Conservation (phyloP, 30 jellyfish, hydroid and myxozoan species). For the Aurelia sp. region DNA sequence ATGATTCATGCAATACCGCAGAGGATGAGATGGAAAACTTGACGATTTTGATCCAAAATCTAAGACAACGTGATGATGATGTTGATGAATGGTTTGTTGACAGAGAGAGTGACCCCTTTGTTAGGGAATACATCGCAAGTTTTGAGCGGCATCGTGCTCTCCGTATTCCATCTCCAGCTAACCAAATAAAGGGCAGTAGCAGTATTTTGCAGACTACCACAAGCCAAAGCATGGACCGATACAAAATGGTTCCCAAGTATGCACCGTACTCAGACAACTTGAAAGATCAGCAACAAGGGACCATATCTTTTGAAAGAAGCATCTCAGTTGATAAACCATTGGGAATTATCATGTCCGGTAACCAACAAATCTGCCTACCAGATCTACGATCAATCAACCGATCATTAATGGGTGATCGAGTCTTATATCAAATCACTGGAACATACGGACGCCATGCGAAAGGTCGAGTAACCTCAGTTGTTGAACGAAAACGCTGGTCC, state of each 20-base stretch:
- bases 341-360: slow-evolving; percentile 12
- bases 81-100: slow-evolving; percentile 62
- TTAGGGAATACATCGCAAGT: slow-evolving; percentile 51
- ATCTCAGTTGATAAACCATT: slow-evolving; percentile 26
- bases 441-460: not conserved
- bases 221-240: not conserved
- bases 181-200: not conserved
- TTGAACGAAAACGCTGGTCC: slow-evolving; percentile 20
- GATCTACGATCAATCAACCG: slow-evolving; percentile 53
- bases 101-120: slow-evolving; percentile 65
- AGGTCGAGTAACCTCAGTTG: slow-evolving; percentile 36
- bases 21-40: slow-evolving; percentile 5
- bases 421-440: slow-evolving; percentile 9
- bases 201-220: not conserved
- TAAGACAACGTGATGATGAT: slow-evolving; percentile 44
- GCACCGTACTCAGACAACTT: not conserved
- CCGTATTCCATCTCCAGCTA: slow-evolving; percentile 48
- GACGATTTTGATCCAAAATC: not conserved
- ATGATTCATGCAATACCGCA: not conserved
- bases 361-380: slow-evolving; percentile 21
- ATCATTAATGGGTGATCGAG: slow-evolving; percentile 62
- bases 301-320: slow-evolving; percentile 17
- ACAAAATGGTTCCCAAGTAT: slow-evolving; percentile 17
- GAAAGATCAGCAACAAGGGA: not conserved
- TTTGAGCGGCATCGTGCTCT: slow-evolving; percentile 61